Conservation (phyloP, 2,113 vertebrate species). For the Halichoeres trimaculatus region DNA sequence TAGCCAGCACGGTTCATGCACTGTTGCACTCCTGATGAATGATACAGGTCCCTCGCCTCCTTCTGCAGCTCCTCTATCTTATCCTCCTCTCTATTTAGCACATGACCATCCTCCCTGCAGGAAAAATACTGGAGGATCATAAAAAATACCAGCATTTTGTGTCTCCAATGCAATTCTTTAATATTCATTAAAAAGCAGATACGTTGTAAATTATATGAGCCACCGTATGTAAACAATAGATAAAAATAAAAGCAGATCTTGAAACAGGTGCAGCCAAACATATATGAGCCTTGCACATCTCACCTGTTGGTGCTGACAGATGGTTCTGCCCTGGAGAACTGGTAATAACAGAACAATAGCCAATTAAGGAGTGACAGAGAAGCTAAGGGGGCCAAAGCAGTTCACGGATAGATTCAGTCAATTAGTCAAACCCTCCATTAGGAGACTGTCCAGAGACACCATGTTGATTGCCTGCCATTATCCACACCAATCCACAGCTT, state of each 20-base stretch:
- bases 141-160: background rate
- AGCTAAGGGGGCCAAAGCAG: slow-evolving; percentile 58
- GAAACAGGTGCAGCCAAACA: slow-evolving; percentile 61
- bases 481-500: slow-evolving; percentile 39
- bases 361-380: slow-evolving; percentile 70
- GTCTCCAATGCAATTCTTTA: background rate
- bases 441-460: slow-evolving; percentile 60
- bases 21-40: slow-evolving; percentile 75
- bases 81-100: slow-evolving; percentile 12
- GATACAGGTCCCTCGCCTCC: slow-evolving; percentile 53
- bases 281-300: slow-evolving; percentile 38
- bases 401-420: slow-evolving; percentile 71
- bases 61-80: slow-evolving; percentile 40
- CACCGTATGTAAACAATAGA: slow-evolving; percentile 16
- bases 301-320: slow-evolving; percentile 77
- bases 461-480: slow-evolving; percentile 64
- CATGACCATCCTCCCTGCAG: background rate
- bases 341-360: slow-evolving; percentile 73
- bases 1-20: slow-evolving; percentile 68
- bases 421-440: slow-evolving; percentile 74
- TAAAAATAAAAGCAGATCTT: slow-evolving; percentile 36
- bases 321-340: slow-evolving; percentile 73
- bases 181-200: background rate
- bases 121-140: background rate
- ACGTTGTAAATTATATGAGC: background rate